A percentile compares a stretch with the other conserved stretches of the same genome.
Conservation (phyloP, 2,113 vertebrate species). For the Semnornis frantzii region DNA sequence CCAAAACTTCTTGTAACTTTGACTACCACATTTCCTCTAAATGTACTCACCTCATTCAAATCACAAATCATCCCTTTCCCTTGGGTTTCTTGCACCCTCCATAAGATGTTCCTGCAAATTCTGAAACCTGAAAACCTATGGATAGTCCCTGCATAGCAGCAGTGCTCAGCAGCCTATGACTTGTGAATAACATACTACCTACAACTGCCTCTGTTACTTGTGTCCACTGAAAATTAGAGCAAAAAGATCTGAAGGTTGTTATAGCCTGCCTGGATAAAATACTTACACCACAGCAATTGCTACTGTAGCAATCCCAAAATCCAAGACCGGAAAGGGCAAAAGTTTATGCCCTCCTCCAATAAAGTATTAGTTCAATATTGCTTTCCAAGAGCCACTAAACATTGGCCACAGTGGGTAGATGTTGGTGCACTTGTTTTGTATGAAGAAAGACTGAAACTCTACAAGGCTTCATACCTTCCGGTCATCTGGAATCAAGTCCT, state of each 20-base stretch:
- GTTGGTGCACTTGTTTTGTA: neutral
- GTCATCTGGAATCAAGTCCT: conserved; percentile 93
- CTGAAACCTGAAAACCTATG: neutral
- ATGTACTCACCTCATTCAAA: neutral
- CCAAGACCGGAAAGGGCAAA: neutral
- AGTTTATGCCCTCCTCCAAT: neutral
- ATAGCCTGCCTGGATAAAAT: neutral
- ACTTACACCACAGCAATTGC: neutral
- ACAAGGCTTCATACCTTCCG: conserved; percentile 73
- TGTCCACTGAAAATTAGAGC: neutral
- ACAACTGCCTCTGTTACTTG: neutral
- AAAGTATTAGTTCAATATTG: neutral
- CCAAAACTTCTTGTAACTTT: neutral
- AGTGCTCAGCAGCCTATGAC: neutral
- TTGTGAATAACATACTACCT: neutral
- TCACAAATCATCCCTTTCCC: neutral
- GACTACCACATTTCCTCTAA: neutral
- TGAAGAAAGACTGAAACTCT: neutral
- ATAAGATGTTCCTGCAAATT: neutral
- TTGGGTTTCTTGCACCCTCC: neutral
- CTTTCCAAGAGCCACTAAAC: neutral
- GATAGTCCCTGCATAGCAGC: neutral
- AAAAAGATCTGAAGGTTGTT: neutral
- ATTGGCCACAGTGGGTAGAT: neutral
- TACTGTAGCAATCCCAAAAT: neutral